Conservation (phyloP, 2,797 vertebrate species). For the Gymnothorax javanicus region DNA sequence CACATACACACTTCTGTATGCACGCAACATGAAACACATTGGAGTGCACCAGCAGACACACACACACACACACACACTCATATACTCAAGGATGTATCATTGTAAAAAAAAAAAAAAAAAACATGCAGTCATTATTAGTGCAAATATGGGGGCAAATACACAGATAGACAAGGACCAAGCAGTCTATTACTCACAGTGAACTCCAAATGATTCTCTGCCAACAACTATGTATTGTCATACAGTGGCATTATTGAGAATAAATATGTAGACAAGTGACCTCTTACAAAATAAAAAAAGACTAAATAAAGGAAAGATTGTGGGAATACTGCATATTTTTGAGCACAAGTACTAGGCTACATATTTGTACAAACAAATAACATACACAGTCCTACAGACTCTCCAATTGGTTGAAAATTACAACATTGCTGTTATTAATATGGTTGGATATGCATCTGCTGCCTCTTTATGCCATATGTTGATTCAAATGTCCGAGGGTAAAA, state of each 20-base stretch:
- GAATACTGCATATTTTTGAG: background rate
- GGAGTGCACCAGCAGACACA: slow-evolving; percentile 24
- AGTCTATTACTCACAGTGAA: background rate
- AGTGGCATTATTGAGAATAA: background rate
- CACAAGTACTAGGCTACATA: background rate
- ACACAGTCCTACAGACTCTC: background rate
- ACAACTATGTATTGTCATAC: background rate
- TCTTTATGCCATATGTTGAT: slow-evolving; percentile 4
- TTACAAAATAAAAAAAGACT: background rate
- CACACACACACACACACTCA: slow-evolving; percentile 21
- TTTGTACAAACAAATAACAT: background rate
- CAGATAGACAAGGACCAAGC: background rate
- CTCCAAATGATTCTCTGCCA: background rate
- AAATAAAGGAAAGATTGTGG: background rate
- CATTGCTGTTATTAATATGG: background rate
- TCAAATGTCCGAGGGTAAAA: slow-evolving; percentile 37
- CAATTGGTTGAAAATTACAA: background rate
- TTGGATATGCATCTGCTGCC: no score
- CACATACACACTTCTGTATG: background rate
- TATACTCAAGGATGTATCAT: background rate
- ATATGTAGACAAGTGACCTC: background rate
- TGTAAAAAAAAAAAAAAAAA: background rate
- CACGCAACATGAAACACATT: slow-evolving; percentile 26
- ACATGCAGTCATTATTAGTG: background rate
- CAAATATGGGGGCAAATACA: background rate